phyloP scores from a whole-genome alignment of 53 echinoderm and acorn worm species.

The Mesocentrotus franciscanus region DNA sequence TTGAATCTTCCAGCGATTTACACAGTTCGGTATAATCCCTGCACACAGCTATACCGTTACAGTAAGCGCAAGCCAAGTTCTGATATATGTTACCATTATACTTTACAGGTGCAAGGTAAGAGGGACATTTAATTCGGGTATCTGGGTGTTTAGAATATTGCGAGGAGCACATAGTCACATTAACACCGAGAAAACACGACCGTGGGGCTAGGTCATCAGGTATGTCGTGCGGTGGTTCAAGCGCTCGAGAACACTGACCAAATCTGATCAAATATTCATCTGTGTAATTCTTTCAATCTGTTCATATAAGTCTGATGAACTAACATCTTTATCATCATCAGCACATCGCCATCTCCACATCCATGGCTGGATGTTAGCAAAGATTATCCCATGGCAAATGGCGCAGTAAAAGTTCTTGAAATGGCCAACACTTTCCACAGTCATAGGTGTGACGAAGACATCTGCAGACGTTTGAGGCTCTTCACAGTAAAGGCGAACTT shows the following conservation, averaged over 20 bases:
- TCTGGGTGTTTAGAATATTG: background rate
- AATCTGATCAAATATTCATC: background rate
- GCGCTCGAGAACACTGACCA: background rate
- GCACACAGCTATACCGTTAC: constrained; percentile 52
- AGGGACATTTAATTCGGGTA: background rate
- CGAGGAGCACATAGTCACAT: background rate
- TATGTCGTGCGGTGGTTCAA: background rate
- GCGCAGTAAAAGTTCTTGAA: constrained; percentile 71
- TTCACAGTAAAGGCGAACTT: constrained; percentile 7
- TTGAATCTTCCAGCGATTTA: background rate
- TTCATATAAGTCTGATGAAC: background rate
- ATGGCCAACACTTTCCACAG: constrained; percentile 5
- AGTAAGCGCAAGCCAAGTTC: constrained; percentile 65
- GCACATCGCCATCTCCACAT: background rate
- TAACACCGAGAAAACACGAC: background rate
- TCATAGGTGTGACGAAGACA: constrained; percentile 14
- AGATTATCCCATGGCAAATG: constrained; percentile 36
- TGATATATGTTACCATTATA: constrained; percentile 9
- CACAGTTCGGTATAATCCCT: background rate
- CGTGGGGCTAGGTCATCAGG: background rate
- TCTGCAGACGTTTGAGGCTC: background rate
- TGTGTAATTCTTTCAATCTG: background rate
- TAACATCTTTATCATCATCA: background rate
- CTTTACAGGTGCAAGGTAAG: constrained; percentile 9
- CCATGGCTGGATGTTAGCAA: background rate